A percentile compares a stretch with the other conserved stretches of the same genome.
Conservation (phyloP, 2,888 invertebrate genomes). For the Clanis bilineata region DNA sequence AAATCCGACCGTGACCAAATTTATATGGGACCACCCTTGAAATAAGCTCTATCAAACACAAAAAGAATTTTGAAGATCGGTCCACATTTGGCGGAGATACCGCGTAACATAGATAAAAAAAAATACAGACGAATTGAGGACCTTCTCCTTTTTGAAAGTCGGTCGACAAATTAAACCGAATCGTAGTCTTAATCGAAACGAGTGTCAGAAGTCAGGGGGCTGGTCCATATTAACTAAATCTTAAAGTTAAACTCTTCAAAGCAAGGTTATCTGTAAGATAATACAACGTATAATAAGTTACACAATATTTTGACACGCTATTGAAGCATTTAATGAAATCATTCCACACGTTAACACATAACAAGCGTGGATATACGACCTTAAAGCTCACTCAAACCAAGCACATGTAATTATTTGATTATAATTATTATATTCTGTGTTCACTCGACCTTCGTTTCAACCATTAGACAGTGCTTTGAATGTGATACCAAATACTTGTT, state of each 20-base stretch:
- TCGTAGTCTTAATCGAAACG: no score
- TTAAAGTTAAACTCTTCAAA: not conserved
- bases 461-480: not conserved
- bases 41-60: no score
- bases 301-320: slow-evolving; percentile 1
- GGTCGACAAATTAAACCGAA: no score
- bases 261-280: not conserved
- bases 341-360: slow-evolving; percentile 10
- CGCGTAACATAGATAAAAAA: no score
- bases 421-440: slow-evolving; percentile 16
- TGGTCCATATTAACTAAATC: not conserved
- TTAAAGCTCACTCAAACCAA: slow-evolving; percentile 10
- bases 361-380: slow-evolving; percentile 6
- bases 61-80: no score
- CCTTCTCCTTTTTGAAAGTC: no score
- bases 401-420: slow-evolving; percentile 15
- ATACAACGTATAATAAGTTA: not conserved
- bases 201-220: no score
- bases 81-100: no score
- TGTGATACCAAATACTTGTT: not conserved
- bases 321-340: not conserved
- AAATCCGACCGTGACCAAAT: no score
- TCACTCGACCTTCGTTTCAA: slow-evolving; percentile 14
- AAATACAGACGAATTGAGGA: no score
- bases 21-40: no score